A percentile compares a stretch with the other conserved stretches of the same genome.
phyloP scores from a whole-genome alignment of 92 coral and sea anemone species.

The Phymanthus crucifer region DNA sequence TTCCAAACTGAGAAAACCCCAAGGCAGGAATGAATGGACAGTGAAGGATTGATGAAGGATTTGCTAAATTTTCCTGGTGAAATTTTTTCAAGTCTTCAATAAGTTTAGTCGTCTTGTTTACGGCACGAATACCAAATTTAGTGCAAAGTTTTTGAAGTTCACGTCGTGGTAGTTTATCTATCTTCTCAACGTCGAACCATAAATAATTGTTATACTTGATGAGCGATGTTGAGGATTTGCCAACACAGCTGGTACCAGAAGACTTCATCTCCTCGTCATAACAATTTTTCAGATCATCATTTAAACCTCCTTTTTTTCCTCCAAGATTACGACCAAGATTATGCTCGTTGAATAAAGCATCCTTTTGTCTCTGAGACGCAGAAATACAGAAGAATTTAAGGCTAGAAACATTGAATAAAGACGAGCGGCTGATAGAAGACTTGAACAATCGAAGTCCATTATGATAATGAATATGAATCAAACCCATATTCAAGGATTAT shows the following conservation, averaged over 20 bases:
- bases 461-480: not conserved
- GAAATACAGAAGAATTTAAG: conserved; percentile 8
- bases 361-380: not conserved
- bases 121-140: conserved; percentile 77
- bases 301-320: not conserved
- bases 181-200: conserved; percentile 67
- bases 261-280: not conserved
- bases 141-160: conserved; percentile 81
- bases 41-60: conserved; percentile 67
- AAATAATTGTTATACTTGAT: conserved; percentile 11
- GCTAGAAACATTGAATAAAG: not conserved
- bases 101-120: conserved; percentile 61
- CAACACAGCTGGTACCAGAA: not conserved
- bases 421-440: not conserved
- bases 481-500: not conserved
- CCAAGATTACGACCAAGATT: not conserved
- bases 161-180: conserved; percentile 64
- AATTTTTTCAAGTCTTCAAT: conserved; percentile 57
- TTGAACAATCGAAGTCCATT: conserved; percentile 19
- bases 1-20: not conserved
- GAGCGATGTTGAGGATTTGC: conserved; percentile 1
- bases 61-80: conserved; percentile 53
- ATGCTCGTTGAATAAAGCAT: not conserved
- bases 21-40: conserved; percentile 69
- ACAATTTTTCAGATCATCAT: not conserved